Evolutionary conservation across 2,797 vertebrate genomes (phyloP), one percentile per base, ranked within the genome.

Genomic region (Coracias cyanogaster): DNA sequence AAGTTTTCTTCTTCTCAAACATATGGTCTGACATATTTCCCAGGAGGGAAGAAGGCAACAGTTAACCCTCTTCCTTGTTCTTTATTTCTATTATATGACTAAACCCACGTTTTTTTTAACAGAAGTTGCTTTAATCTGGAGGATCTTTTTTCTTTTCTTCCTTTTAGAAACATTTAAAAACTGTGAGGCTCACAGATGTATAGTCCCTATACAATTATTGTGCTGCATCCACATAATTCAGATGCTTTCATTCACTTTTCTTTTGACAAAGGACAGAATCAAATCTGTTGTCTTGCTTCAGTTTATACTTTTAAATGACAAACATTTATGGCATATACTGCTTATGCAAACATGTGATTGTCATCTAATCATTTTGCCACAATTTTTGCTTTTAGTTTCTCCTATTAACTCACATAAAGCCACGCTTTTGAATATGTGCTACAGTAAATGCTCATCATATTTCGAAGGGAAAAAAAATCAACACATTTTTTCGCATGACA

Each of bases 1-100:
- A 94, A 95, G 64, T 95, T 95, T 93, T 71, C 69, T 73, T 92
- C 33, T 93, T 95, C 96, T 85, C 77, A 96, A 82, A 80, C 83
- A 95, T 90, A 94, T 82, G 64, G 77, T 74, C 79, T 57, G 43
- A 82, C 93, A 80, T 62, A 91, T 89, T 92, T 95, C 90, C 81
- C 92, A 95, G 71, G 78, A 93, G 67, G 60, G n/a, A 89, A 85
- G 37, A 67, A 86, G 57, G 71, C 70, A 94, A 94, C 58, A 90
- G 57, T 94, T 94, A 94, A 82, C 60, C 25, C 45, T 92, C 45
- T 85, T 92, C 45, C 57, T 93, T 88, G 51, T 51, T 80, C 64
- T 77, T 90, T 77, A 80, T 82, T 95, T 82, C 52, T 49, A 28
- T 73, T 93, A 86, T 71, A 87, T 64, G 13, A 81, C 64, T 89